Base-by-base conservation (phyloP, 2,888 invertebrate species). In the Alentia gelatinosa region DNA sequence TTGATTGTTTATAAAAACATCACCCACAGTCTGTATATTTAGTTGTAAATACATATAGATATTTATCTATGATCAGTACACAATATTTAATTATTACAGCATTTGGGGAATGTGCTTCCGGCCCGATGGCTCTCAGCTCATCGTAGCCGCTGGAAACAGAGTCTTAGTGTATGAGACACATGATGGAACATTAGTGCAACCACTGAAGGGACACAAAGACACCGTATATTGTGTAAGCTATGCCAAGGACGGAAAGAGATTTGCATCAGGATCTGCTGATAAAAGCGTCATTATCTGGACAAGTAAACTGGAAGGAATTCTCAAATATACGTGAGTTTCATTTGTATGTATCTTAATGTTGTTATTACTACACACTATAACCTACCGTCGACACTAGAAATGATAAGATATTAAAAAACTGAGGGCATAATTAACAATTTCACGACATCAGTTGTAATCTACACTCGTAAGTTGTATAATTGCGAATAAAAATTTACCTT, bases 211-310 rank as follows among this genome's bases (percentile, higher is more conserved):
- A 0, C 99, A 99, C 95, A 99, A 99, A 96, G 99, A 99, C 92
- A 97, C 97, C 26, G 99, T 99, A 0, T 98, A 98, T 96, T 98
- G 98, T 93, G 98, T 99, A 0, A 97, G 98, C 50, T 99, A 99
- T 96, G 98, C 99, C 0, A 97, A 97, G 94, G 99, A 99, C 97
- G 99, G 99, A 0, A 98, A 98, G 95, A 97, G 98, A 94, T 99
- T 99, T 97, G 99, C 99, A 0, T 99, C 98, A 42, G 99, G 99
- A 0, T 98, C 99, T 94, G 98, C 98, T 1, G 99, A 99, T 96
- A 99, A 99, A 96, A 98, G 98, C 95, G 99, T 99, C 84, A 99
- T 99, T 92, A 98, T 99, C 93, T 99, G 99, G 99, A 98, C 98
- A 0, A 98, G 98, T 47, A 98, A 98, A 96, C 97, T 99, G 94